Evolutionary conservation across 1,140 invertebrate species (phyloP).

Genomic region (Ceratosolen fusciceps): DNA sequence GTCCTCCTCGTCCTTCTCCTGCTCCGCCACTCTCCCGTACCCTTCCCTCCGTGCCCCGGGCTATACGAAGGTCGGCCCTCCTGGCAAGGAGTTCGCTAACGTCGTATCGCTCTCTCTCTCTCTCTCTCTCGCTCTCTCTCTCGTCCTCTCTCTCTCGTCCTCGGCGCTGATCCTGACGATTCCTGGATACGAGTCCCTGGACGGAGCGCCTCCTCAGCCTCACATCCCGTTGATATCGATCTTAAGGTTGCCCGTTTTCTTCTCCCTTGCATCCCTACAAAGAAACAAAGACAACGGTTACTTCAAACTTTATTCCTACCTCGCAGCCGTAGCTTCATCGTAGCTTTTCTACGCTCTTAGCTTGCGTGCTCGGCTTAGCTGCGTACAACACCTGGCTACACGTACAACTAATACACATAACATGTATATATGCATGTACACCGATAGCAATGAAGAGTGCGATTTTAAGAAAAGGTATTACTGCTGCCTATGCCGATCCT

Average conservation of each 20-base stretch:
- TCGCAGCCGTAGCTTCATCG: not conserved
- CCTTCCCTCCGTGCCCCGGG: not conserved
- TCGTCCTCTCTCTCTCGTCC: not conserved
- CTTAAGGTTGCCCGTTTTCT: slow-evolving; percentile 81
- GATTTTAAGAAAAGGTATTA: too few relatives aligned
- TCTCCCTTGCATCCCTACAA: slow-evolving; percentile 79
- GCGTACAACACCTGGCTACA: not conserved
- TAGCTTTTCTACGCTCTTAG: not conserved
- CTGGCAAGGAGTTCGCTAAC: not conserved
- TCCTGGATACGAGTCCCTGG: slow-evolving; percentile 14
- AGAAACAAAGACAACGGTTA: slow-evolving; percentile 50
- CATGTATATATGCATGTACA: too few relatives aligned
- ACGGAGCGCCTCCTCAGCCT: slow-evolving; percentile 45
- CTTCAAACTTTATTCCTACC: not conserved
- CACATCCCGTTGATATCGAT: slow-evolving; percentile 70
- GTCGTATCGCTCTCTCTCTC: too few relatives aligned
- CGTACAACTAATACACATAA: too few relatives aligned
- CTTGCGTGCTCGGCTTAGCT: not conserved
- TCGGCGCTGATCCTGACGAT: not conserved
- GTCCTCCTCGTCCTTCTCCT: too few relatives aligned
- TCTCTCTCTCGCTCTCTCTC: too few relatives aligned
- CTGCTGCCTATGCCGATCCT: too few relatives aligned
- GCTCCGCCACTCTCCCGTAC: not conserved
- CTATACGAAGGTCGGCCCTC: not conserved
- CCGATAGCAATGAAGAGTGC: too few relatives aligned